Base-by-base conservation (phyloP, 2,888 invertebrate species). In the Thalpophila matura region DNA sequence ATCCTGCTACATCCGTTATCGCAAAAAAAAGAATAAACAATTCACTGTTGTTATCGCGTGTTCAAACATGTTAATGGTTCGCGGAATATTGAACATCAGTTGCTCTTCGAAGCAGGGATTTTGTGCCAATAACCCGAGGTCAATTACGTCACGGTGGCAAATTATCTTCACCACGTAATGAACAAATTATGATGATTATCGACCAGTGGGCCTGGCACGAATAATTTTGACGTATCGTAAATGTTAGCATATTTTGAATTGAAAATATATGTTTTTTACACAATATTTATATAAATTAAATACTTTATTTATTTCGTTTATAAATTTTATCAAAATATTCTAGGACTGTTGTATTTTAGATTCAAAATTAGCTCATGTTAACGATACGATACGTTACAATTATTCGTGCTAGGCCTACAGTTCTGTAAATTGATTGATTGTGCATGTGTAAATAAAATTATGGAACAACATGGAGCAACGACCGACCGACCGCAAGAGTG, bases 401-500 rank as follows among this genome's bases (percentile, higher is more conserved):
- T n/a, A n/a, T n/a, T n/a, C n/a, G n/a, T n/a, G n/a, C n/a, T n/a
- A n/a, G n/a, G n/a, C n/a, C n/a, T n/a, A n/a, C 5, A 18, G 22
- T 24, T 24, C 6, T 46, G 29, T 20, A 7, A n/a, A 29, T 45
- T 1, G 10, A 18, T 50, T 27, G 6, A n/a, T n/a, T n/a, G n/a
- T n/a, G n/a, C n/a, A n/a, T n/a, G n/a, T n/a, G n/a, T n/a, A n/a
- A n/a, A n/a, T n/a, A n/a, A n/a, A n/a, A n/a, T n/a, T n/a, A n/a
- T n/a, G n/a, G n/a, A n/a, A n/a, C n/a, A n/a, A n/a, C n/a, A n/a
- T 43, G 16, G 70, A 71, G 47, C 56, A 75, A 70, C 50, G 70
- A 53, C 70, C 57, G 57, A 33, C 14, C 70, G 70, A n/a, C 12
- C 16, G 16, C n/a, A n/a, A n/a, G n/a, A 50, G 47, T 38, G 42